Evolutionary conservation across 35 echinoderm and acorn worm species (phyloP).

Genomic region (Lytechinus pictus): DNA sequence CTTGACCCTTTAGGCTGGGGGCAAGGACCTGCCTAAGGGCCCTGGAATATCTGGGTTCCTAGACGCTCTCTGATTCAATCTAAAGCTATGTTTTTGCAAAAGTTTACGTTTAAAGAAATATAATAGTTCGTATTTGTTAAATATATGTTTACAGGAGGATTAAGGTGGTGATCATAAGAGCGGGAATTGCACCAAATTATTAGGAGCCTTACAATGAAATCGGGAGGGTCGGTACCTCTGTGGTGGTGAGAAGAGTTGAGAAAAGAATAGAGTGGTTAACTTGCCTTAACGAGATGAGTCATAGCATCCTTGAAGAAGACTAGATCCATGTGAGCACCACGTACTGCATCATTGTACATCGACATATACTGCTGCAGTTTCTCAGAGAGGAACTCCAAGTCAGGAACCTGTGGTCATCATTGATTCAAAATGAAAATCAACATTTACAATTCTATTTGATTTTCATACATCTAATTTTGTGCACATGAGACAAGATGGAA

Average conservation of each 20-base stretch:
- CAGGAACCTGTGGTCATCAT: slow-evolving; percentile 63
- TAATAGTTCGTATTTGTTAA: no score
- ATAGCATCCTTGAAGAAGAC: slow-evolving; percentile 99
- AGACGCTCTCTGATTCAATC: no score
- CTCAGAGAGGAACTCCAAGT: slow-evolving; percentile 79
- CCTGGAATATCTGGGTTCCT: no score
- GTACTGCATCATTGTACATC: slow-evolving; percentile 88
- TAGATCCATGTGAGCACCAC: slow-evolving; percentile 97
- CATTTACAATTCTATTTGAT: not conserved
- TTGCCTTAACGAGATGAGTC: slow-evolving; percentile 98
- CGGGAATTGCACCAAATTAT: no score
- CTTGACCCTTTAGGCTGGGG: no score
- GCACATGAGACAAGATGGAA: not conserved
- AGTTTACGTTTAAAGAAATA: no score
- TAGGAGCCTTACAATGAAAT: no score
- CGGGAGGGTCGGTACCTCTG: no score
- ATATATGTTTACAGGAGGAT: no score
- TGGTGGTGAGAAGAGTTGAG: not conserved
- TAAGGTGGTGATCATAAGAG: no score
- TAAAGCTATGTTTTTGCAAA: no score
- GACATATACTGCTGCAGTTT: slow-evolving; percentile 95
- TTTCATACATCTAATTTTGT: not conserved
- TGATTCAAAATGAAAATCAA: not conserved
- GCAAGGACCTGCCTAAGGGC: no score
- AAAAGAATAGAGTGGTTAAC: not conserved